Conservation (phyloP, 2,888 invertebrate species). For the Tubulanus polymorphus region DNA sequence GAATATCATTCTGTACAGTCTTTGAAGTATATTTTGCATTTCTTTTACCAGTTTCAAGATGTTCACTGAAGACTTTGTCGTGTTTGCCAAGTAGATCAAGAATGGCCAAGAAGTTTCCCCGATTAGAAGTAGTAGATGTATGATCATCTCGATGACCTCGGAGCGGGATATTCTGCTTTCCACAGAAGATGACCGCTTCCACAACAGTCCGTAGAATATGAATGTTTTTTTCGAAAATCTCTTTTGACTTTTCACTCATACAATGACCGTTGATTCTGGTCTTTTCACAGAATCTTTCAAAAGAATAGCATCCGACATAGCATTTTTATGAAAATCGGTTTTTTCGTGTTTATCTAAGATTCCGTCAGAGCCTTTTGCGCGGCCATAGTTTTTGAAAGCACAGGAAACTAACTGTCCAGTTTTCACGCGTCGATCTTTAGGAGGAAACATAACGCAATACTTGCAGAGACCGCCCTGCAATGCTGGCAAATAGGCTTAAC, state of each 20-base stretch:
- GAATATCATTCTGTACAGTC: conserved; percentile 20
- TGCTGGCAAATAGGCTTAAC: not conserved
- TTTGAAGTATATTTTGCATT: conserved; percentile 17
- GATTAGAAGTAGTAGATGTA: not conserved
- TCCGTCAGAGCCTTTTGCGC: not conserved
- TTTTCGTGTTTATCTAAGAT: not conserved
- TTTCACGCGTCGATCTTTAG: not conserved
- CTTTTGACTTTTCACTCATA: not conserved
- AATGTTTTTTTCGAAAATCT: conserved; percentile 12
- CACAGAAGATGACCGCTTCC: conserved; percentile 20
- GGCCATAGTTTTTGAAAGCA: not conserved
- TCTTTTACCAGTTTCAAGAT: conserved; percentile 10
- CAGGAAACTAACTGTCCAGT: not conserved
- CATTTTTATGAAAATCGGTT: not conserved
- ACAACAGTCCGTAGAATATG: conserved; percentile 16
- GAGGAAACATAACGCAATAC: not conserved
- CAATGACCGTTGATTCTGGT: not conserved
- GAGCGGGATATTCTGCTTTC: conserved; percentile 18
- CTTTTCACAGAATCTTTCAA: not conserved
- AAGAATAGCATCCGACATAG: not conserved
- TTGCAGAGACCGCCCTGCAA: not conserved
- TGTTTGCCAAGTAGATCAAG: conserved; percentile 10
- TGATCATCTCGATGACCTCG: conserved; percentile 14
- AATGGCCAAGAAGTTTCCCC: conserved; percentile 19
- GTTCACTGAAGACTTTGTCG: conserved; percentile 13